A percentile compares a stretch with the other conserved stretches of the same genome.
phyloP scores from a whole-genome alignment of 1,140 invertebrate genomes.

The Sipha flava region DNA sequence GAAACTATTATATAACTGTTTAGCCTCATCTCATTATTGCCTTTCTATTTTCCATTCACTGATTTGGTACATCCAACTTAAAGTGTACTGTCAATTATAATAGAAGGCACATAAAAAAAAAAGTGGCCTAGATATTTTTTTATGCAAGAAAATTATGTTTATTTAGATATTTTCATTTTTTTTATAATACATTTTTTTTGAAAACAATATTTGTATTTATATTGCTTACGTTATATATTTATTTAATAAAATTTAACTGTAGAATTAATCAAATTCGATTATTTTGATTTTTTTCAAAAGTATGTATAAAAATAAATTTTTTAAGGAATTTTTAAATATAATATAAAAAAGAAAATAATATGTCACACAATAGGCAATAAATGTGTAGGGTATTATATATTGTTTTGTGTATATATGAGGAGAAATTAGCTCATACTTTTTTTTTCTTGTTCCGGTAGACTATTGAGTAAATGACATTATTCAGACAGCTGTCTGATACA shows the following conservation, averaged over 20 bases:
- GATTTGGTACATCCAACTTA: conserved; percentile 30
- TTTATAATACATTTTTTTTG: not conserved
- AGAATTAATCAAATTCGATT: too few relatives aligned
- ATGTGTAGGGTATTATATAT: conserved; percentile 17
- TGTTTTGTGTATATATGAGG: conserved; percentile 13
- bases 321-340: not conserved
- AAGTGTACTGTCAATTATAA: conserved; percentile 11
- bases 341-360: conserved; percentile 15
- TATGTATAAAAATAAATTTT: not conserved
- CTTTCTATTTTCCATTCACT: conserved; percentile 31
- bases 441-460: conserved; percentile 27
- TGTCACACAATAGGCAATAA: conserved; percentile 17
- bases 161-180: not conserved
- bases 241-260: too few relatives aligned
- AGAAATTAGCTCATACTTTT: conserved; percentile 25
- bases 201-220: too few relatives aligned
- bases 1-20: conserved; percentile 24
- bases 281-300: not conserved
- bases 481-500: conserved; percentile 31
- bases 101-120: not conserved
- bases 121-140: conserved; percentile 1
- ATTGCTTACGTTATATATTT: too few relatives aligned
- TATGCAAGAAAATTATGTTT: not conserved
- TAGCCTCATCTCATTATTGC: conserved; percentile 7
- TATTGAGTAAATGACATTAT: conserved; percentile 27